Conservation (phyloP, 2,888 invertebrate species). For the Cartodere bifasciata region DNA sequence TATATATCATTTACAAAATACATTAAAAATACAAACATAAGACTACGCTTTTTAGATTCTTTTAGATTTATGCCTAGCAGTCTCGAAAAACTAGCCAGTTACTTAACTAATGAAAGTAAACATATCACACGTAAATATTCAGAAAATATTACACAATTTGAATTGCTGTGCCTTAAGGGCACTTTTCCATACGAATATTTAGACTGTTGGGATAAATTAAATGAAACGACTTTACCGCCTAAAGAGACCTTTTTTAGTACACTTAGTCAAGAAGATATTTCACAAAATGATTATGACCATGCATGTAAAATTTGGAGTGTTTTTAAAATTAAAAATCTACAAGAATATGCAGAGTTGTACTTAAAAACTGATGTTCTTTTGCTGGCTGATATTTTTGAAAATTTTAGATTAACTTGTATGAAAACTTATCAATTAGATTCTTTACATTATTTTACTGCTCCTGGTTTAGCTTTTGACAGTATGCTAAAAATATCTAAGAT, state of each 20-base stretch:
- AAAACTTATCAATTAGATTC: slow-evolving; percentile 22
- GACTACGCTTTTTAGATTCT: slow-evolving; percentile 1
- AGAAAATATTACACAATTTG: neutral
- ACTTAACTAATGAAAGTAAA: slow-evolving; percentile 2
- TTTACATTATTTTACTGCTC: slow-evolving; percentile 28
- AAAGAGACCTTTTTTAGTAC: slow-evolving; percentile 15
- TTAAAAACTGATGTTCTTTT: slow-evolving; percentile 10
- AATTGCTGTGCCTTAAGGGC: slow-evolving; percentile 1
- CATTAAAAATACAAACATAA: slow-evolving; percentile 1
- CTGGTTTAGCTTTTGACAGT: slow-evolving; percentile 11
- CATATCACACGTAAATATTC: slow-evolving; percentile 2
- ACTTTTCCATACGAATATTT: slow-evolving; percentile 6
- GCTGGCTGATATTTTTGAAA: slow-evolving; percentile 11
- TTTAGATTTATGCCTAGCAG: neutral
- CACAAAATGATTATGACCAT: slow-evolving; percentile 19
- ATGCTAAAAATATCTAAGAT: slow-evolving; percentile 21
- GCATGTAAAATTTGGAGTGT: slow-evolving; percentile 20
- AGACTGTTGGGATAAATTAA: slow-evolving; percentile 3
- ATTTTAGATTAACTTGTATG: slow-evolving; percentile 3
- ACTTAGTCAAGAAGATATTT: slow-evolving; percentile 14
- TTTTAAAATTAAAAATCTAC: slow-evolving; percentile 17
- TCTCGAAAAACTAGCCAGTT: slow-evolving; percentile 1
- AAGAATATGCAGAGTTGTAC: slow-evolving; percentile 7
- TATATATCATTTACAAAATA: slow-evolving; percentile 3
- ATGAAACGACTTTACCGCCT: slow-evolving; percentile 16